Evolutionary conservation across 2,113 vertebrate species (phyloP).

Genomic region (Pyrgilauda ruficollis): DNA sequence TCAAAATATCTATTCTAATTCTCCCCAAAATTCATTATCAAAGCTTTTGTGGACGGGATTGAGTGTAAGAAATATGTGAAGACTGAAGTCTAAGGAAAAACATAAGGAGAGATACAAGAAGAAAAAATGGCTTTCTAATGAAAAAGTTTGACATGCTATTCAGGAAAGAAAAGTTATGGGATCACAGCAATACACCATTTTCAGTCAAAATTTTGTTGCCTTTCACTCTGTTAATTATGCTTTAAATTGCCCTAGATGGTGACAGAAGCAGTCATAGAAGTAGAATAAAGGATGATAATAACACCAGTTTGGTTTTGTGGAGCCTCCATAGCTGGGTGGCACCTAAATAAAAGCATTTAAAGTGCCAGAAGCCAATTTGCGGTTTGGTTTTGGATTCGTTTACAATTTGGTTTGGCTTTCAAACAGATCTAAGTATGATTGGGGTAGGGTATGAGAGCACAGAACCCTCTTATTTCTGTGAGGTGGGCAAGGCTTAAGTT

Average conservation of each 20-base stretch:
- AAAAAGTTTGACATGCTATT: not conserved
- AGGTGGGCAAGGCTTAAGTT: constrained; percentile 22
- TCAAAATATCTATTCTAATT: not conserved
- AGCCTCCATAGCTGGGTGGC: constrained; percentile 48
- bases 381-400: constrained; percentile 50
- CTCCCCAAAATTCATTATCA: not conserved
- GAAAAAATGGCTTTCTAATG: not conserved
- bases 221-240: constrained; percentile 45
- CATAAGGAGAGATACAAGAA: not conserved
- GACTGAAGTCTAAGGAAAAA: not conserved
- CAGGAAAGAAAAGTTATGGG: not conserved
- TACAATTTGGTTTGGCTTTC: constrained; percentile 55
- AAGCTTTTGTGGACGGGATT: not conserved
- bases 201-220: constrained; percentile 6
- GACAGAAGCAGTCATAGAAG: constrained; percentile 20
- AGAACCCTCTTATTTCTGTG: constrained; percentile 42
- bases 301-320: constrained; percentile 45
- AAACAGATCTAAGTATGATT: constrained; percentile 29
- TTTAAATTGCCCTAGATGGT: constrained; percentile 23
- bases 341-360: constrained; percentile 52
- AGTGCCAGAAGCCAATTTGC: constrained; percentile 23
- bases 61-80: not conserved
- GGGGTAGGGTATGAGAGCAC: constrained; percentile 15
- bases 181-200: not conserved
- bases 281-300: constrained; percentile 37